A percentile compares a stretch with the other conserved stretches of the same genome.
Conservation (phyloP, 1,140 invertebrate genomes). For the Solenopsis fugax region DNA sequence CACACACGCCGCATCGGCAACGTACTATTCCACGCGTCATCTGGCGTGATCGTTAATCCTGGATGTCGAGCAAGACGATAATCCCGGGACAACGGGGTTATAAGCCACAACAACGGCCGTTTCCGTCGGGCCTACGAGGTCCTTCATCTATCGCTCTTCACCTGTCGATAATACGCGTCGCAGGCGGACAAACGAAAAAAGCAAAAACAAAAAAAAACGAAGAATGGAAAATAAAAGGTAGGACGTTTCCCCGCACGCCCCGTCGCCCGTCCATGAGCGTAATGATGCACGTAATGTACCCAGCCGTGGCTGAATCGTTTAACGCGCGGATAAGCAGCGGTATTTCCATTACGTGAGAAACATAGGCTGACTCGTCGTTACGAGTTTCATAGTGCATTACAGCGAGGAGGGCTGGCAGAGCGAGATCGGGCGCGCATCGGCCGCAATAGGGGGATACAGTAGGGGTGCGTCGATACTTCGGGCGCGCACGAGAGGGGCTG, state of each 20-base stretch:
- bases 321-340: constrained; percentile 59
- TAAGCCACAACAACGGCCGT: constrained; percentile 47
- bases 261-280: constrained; percentile 26
- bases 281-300: constrained; percentile 64
- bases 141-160: constrained; percentile 40
- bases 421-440: constrained; percentile 29
- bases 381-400: constrained; percentile 72
- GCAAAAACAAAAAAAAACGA: neutral
- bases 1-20: neutral
- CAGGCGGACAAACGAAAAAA: neutral
- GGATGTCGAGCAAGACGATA: constrained; percentile 46
- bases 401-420: constrained; percentile 38
- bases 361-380: constrained; percentile 71
- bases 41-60: constrained; percentile 56
- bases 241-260: constrained; percentile 11
- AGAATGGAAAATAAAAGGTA: constrained; percentile 5
- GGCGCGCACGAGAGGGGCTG: constrained; percentile 10
- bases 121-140: constrained; percentile 16
- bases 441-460: constrained; percentile 23
- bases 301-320: constrained; percentile 66
- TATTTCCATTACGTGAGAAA: constrained; percentile 78
- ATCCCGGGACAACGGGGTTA: constrained; percentile 40
- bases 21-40: constrained; percentile 47
- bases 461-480: constrained; percentile 54
- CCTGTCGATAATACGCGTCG: constrained; percentile 36